Base-by-base conservation (phyloP, 2,888 invertebrate genomes). In the Ormyrus labotus region DNA sequence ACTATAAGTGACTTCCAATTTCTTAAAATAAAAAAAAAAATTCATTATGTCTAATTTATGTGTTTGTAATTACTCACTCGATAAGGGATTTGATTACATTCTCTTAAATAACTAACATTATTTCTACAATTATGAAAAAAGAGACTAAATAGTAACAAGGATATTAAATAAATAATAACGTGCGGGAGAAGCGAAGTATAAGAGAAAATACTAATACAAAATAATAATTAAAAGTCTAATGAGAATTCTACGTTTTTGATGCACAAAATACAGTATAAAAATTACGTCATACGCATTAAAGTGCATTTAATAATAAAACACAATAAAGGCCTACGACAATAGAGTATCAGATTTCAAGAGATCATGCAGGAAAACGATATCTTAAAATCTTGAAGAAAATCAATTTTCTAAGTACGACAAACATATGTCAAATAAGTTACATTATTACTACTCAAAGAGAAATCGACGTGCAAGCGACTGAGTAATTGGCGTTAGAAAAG, bases 311-410 rank as follows among this genome's bases (percentile, higher is more conserved):
- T n/a, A 47, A 63, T n/a, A 74, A 65, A 74, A 51, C 34, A 75
- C 67, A 57, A 68, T 72, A 71, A 75, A 78, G 57, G 67, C 78
- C 74, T 81, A 78, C 77, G 65, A 65, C 65, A 77, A 76, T 76
- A 65, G 53, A 77, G 13, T 77, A 72, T 68, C 50, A 82, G 81
- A 79, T 81, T 81, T 79, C 81, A 81, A 81, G 79, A 82, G 50
- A 81, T 81, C 81, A 81, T 81, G 81, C 81, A 81, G 78, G 70
- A 69, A 81, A 79, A 79, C 68, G 73, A 79, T 82, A 77, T 82
- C 79, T 82, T 82, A 82, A 79, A 82, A 82, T 82, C 81, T 82
- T 82, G 79, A 82, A 82, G 63, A 81, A 79, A 79, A 79, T 79
- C 68, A 82, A 79, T 79, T 82, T 79, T 65, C 53, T 67, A 73